Evolutionary conservation across 2,888 invertebrate species (phyloP).

Genomic region (Sarcophaga caerulescens): DNA sequence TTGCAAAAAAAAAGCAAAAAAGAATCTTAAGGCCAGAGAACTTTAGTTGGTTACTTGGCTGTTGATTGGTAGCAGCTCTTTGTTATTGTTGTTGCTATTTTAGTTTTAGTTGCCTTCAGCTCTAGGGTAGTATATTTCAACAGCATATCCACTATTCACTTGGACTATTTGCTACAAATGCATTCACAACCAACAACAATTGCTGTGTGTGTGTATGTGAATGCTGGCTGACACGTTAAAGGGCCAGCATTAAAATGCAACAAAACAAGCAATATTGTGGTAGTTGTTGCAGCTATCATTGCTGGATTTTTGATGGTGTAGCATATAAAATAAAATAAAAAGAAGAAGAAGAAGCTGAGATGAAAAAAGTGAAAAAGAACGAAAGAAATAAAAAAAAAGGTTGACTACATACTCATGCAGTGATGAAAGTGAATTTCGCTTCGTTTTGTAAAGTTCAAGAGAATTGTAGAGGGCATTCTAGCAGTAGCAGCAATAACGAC

Average conservation of each 20-base stretch:
- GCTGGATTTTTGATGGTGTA: slow-evolving; percentile 23
- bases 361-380: too few relatives aligned
- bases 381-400: neutral
- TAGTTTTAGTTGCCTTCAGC: slow-evolving; percentile 43
- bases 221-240: neutral
- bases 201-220: slow-evolving; percentile 21
- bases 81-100: slow-evolving; percentile 12
- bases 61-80: slow-evolving; percentile 42
- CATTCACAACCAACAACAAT: slow-evolving; percentile 14
- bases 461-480: slow-evolving; percentile 51
- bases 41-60: slow-evolving; percentile 54
- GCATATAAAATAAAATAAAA: slow-evolving; percentile 4
- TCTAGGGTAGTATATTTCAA: slow-evolving; percentile 50
- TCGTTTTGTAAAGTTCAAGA: slow-evolving; percentile 59
- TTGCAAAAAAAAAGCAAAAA: neutral
- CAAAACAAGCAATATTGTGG: neutral
- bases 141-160: slow-evolving; percentile 54
- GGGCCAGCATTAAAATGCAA: neutral
- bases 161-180: slow-evolving; percentile 39
- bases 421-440: slow-evolving; percentile 68
- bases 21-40: slow-evolving; percentile 49
- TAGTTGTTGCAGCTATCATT: slow-evolving; percentile 15
- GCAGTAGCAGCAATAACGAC: neutral
- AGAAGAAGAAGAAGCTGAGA: neutral
- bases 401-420: slow-evolving; percentile 36